Base-by-base conservation (phyloP, 2,797 vertebrate species). In the Eupleurogrammus muticus region DNA sequence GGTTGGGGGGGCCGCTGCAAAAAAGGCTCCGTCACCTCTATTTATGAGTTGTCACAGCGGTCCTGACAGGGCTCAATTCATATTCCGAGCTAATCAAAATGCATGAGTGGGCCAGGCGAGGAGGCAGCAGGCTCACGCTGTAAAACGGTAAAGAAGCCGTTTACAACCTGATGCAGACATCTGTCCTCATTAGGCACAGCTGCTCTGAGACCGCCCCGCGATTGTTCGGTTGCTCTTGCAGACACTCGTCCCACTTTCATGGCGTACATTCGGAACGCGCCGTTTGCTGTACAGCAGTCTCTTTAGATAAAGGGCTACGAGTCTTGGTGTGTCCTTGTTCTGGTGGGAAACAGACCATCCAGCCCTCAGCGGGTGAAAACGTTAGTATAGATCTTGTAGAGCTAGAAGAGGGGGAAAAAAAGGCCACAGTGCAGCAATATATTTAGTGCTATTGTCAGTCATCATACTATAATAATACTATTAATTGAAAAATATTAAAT, bases 81-180 rank as follows among this genome's bases (percentile, higher is more conserved):
- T 77, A 82, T 82, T 82, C 49, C 0, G 67, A 84, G 81, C 77
- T 90, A 85, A 92, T 92, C 81, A 87, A 82, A 87, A 90, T 83
- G 81, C 85, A 79, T 32, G 77, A 82, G 58, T 56, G 76, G 57
- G 79, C 79, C 79, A 67, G 75, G 77, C 40, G 10, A 75, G 74
- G 67, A 87, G 82, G 75, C 78, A 77, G 83, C 75, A 23, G 62
- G 69, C 66, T 77, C 67, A 44, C 0, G 81, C 79, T 80, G 82
- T 84, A 88, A n/a, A 90, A 90, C 87, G 70, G 73, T 73, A 77
- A 85, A 81, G 78, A 83, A 88, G 88, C 71, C 82, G 72, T 89
- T 91, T 86, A 84, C 90, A 89, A 85, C 80, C 80, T 64, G 80
- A 88, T 74, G 67, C 83, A 81, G 83, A 86, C 91, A 92, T 87